Evolutionary conservation across 2,113 vertebrate genomes (phyloP).

Genomic region (Aegotheles bennettii): DNA sequence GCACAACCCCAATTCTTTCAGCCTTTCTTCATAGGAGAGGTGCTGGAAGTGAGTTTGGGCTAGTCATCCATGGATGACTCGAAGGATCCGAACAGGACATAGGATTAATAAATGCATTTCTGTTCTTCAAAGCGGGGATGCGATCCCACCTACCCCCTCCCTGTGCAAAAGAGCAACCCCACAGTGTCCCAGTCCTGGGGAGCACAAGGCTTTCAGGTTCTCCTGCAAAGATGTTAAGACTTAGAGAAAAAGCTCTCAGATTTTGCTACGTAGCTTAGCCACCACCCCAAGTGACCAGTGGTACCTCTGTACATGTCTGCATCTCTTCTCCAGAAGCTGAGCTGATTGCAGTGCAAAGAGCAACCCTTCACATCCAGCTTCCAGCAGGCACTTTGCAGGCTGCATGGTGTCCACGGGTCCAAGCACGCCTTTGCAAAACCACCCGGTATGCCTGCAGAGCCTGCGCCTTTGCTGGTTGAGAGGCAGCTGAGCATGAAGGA

Average conservation of each 20-base stretch:
- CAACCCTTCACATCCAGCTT: neutral
- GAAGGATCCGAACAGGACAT: neutral
- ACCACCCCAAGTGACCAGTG: neutral
- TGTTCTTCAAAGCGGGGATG: neutral
- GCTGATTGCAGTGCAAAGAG: neutral
- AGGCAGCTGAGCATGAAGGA: neutral
- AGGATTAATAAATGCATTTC: neutral
- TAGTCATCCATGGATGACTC: neutral
- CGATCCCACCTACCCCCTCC: neutral
- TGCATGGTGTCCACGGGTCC: fast-evolving
- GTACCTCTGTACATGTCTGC: neutral
- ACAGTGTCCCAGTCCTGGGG: fast-evolving
- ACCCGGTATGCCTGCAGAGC: fast-evolving
- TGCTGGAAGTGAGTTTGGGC: neutral
- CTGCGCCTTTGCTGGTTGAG: fast-evolving
- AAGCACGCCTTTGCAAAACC: neutral
- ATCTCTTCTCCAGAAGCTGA: neutral
- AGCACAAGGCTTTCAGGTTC: neutral
- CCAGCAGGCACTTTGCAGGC: fast-evolving
- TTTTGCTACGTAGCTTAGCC: neutral
- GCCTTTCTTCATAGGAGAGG: too few relatives aligned
- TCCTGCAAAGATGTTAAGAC: neutral
- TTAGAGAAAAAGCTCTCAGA: neutral
- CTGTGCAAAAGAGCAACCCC: neutral
- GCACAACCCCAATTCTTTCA: too few relatives aligned